Base-by-base conservation (phyloP, 2,797 vertebrate genomes). In the Lepidocolaptes lacrymiger region DNA sequence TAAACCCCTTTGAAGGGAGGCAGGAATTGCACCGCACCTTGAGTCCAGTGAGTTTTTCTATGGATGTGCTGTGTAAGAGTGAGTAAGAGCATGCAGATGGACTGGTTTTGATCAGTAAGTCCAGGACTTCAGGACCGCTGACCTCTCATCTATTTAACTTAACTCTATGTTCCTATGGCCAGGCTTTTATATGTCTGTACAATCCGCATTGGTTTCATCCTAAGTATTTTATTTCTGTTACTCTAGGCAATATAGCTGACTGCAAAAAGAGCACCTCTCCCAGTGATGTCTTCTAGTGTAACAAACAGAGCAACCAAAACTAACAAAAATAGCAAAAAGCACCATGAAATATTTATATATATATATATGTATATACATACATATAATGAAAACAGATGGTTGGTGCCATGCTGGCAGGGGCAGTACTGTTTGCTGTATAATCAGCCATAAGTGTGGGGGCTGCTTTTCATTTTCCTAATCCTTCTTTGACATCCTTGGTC, bases 391-490 rank as follows among this genome's bases (percentile, higher is more conserved):
- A 94, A 76, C 66, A 92, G 67, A 75, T 84, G 36, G 43, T n/a
- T 58, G 20, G 73, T 89, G 62, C 67, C 66, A 20, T 59, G 43
- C 46, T 89, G 59, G 61, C 66, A 89, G 81, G 37, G 37, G 71
- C 51, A 73, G 15, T 43, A 13, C 46, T 93, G 30, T 73, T 95
- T 81, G 76, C 41, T 66, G 28, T 28, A 34, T 52, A 62, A 92
- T 28, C 59, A 93, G 48, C 43, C 1, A 0, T 69, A 84, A 81
- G 6, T 6, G 36, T 39, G 48, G 59, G 64, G 63, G 46, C 77
- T 95, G 71, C 43, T 88, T 90, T 81, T 85, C 55, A 62, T 82
- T 96, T 69, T 76, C 43, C 54, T 91, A 93, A 92, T 91, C 84
- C 48, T 91, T 91, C n/a, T 24, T 81, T 91, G 77, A 82, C 71